These are phyloP conservation scores for Spilarctia lutea DNA, from an alignment of 2,888 invertebrate genomes.

Conservation along the genomic window DNA sequence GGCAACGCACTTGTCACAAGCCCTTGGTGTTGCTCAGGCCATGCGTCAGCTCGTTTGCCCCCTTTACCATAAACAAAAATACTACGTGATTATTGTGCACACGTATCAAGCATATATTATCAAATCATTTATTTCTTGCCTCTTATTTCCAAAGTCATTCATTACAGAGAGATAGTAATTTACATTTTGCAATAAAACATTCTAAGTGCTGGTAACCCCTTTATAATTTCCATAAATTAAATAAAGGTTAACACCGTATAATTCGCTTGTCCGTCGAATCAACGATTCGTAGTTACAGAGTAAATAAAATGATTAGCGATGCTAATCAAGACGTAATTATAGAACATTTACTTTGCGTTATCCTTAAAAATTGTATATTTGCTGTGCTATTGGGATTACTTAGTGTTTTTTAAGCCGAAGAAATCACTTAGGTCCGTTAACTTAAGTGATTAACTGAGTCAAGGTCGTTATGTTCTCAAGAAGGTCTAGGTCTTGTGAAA, in stretches of 20 bases:
- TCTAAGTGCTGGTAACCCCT: slow-evolving; percentile 51
- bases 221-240: slow-evolving; percentile 78
- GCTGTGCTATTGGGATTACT: slow-evolving; percentile 23
- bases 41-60: no score
- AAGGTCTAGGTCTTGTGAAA: neutral
- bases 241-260: slow-evolving; percentile 69
- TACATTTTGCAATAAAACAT: slow-evolving; percentile 54
- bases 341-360: slow-evolving; percentile 56
- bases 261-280: slow-evolving; percentile 56
- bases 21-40: no score
- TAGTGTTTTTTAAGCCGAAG: slow-evolving; percentile 6
- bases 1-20: no score
- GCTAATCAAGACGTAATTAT: slow-evolving; percentile 69
- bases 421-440: slow-evolving; percentile 24
- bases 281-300: slow-evolving; percentile 63
- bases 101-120: neutral
- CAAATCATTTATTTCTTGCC: slow-evolving; percentile 11
- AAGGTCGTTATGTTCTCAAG: neutral
- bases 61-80: no score
- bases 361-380: slow-evolving; percentile 57
- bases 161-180: slow-evolving; percentile 52
- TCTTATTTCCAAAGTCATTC: slow-evolving; percentile 25
- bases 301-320: slow-evolving; percentile 71
- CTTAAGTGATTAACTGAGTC: slow-evolving; percentile 16
- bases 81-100: neutral